Base-by-base conservation (phyloP, 2,888 invertebrate species). In the Caenorhabditis becei region DNA sequence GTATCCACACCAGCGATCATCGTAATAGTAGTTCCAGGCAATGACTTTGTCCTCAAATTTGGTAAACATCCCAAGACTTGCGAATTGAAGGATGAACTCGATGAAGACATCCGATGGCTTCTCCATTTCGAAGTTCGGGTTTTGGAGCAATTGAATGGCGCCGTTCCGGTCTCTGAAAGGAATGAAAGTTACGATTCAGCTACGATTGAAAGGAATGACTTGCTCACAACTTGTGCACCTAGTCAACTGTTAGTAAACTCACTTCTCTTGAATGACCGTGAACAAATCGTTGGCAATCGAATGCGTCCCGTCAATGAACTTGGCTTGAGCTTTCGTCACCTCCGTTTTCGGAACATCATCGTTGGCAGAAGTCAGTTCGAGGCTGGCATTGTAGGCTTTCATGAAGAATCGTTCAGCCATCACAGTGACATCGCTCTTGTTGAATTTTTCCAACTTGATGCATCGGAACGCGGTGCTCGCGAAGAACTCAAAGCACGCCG, bases 21-120 rank as follows among this genome's bases (percentile, higher is more conserved):
- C 75, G 18, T 61, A 66, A 11, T 75, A 75, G 44, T 66, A 75
- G 75, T 75, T 75, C 75, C 75, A 75, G 1, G 75, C 75, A n/a
- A 75, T 59, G 10, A 75, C 1, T 28, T 75, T 75, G 28, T 75
- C 61, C 3, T 37, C 35, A 0, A 16, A 20, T 10, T 41, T 35
- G 1, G 5, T 0, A n/a, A 66, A 75, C 26, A 66, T 35, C 10
- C 75, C 75, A 0, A 75, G 61, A 23, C 61, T 66, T 1, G 26
- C 23, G 28, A 51, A 75, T 28, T 75, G 75, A 18, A 65, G 26
- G 23, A 72, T 32, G 18, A 54, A 72, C 16, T 72, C 71, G 16
- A 72, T 47, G 47, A 63, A 56, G 1, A 72, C 8, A 0, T 28
- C 10, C 0, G 61, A 56, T 11, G 71, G 71, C 4, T 23, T 44